Evolutionary conservation across 2,888 invertebrate species (phyloP).

Genomic region (Sesia bembeciformis): DNA sequence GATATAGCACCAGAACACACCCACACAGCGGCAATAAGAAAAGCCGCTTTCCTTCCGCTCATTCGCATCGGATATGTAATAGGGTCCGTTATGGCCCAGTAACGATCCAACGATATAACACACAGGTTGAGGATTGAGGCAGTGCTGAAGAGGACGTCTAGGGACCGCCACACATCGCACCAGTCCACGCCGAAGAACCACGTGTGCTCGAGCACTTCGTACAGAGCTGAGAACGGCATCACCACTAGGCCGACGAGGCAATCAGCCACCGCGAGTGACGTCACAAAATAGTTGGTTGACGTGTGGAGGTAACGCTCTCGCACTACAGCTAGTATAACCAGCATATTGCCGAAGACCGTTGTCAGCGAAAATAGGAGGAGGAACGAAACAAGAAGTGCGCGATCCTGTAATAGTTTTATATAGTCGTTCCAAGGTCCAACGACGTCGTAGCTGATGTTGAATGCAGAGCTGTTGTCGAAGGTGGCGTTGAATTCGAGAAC

Average conservation of each 20-base stretch:
- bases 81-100: constrained; percentile 99
- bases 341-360: constrained; percentile 95
- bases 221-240: constrained; percentile 96
- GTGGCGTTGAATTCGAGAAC: constrained; percentile 47
- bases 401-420: constrained; percentile 73
- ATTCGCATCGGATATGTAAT: constrained; percentile 97
- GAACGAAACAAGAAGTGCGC: constrained; percentile 85
- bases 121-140: constrained; percentile 98
- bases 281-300: constrained; percentile 98
- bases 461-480: constrained; percentile 38
- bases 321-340: constrained; percentile 95
- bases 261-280: constrained; percentile 96
- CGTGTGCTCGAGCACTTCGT: constrained; percentile 89
- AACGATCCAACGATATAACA: constrained; percentile 96
- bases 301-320: constrained; percentile 95
- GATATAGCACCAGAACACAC: constrained; percentile 97
- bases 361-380: constrained; percentile 91
- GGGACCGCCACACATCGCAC: constrained; percentile 98
- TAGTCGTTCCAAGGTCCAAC: constrained; percentile 61
- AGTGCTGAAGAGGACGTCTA: constrained; percentile 97
- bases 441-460: constrained; percentile 37
- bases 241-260: constrained; percentile 96
- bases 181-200: constrained; percentile 97
- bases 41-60: constrained; percentile 89
- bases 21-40: constrained; percentile 96